Base-by-base conservation (phyloP, 2,113 vertebrate species). In the Eurypyga helias region DNA sequence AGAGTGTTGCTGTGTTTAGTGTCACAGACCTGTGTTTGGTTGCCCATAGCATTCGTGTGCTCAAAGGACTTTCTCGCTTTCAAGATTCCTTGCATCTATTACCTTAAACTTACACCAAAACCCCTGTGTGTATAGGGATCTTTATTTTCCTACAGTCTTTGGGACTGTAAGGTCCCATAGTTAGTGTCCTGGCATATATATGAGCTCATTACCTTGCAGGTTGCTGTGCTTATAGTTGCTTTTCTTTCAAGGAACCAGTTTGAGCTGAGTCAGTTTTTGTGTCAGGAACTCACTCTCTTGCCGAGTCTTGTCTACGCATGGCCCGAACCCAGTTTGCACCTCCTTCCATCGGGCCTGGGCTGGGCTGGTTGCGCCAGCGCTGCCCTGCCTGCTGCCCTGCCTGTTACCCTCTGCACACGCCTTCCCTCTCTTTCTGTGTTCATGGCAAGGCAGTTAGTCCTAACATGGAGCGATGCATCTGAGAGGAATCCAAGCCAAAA, bases 131-230 rank as follows among this genome's bases (percentile, higher is more conserved):
- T 61, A 11, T 18, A 28, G 38, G 11, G 26, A 67, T 73, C 69
- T 71, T 58, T 26, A 48, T 49, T 38, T 38, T 94, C 65, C 65
- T 62, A 0, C 41, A 49, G 19, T 41, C 60, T 64, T 54, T 29
- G 70, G 81, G 65, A 54, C 51, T 70, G 17, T 45, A 17, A 81
- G 55, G 28, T 51, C 55, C 69, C 15, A 3, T 26, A 26, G 33
- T 69, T 90, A 89, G 46, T 87, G 84, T 79, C 84, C 48, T 93
- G 67, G 75, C 76, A 92, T 92, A 83, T 67, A 28, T 62, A 91
- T 58, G 43, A 95, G 71, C 71, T 97, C 87, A 79, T 97, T 96
- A 82, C 43, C n/a, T 52, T 80, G 49, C 49, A 83, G 45, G 31
- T 48, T 49, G 61, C 64, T 91, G 25, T 87, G 38, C 89, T 92